Percentiles rank a stretch among this genome's conserved stretches.
Conservation (phyloP, 2,888 invertebrate species). For the Yponomeuta sedellus region DNA sequence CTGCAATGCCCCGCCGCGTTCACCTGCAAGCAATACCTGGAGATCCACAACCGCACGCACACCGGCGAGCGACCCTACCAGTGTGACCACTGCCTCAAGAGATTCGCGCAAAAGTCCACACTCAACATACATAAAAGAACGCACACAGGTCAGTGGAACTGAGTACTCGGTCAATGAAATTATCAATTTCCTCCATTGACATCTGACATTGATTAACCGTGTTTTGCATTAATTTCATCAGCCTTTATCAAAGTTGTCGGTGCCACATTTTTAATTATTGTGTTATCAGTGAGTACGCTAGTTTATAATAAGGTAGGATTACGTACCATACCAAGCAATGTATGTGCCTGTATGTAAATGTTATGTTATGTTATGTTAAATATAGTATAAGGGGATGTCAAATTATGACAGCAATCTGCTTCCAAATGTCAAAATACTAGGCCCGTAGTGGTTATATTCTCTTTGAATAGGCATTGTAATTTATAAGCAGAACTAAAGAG, state of each 20-base stretch:
- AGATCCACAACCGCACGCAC: constrained; percentile 75
- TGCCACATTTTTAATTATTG: constrained; percentile 53
- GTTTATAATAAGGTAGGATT: neutral
- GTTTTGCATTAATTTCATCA: constrained; percentile 10
- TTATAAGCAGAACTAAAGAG: too few relatives aligned
- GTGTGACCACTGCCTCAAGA: constrained; percentile 86
- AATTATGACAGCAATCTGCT: too few relatives aligned
- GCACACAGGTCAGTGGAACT: constrained; percentile 77
- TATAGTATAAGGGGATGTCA: too few relatives aligned
- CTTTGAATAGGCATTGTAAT: too few relatives aligned
- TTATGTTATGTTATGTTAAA: neutral
- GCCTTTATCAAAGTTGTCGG: constrained; percentile 53
- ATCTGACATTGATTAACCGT: neutral
- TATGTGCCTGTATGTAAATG: too few relatives aligned
- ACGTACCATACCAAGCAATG: too few relatives aligned
- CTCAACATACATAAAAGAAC: constrained; percentile 88
- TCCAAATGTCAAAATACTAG: too few relatives aligned
- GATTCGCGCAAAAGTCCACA: constrained; percentile 89
- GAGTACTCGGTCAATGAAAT: constrained; percentile 20
- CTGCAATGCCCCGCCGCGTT: constrained; percentile 77
- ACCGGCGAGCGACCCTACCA: constrained; percentile 77
- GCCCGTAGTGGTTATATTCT: too few relatives aligned
- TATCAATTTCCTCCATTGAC: constrained; percentile 6
- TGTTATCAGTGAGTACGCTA: constrained; percentile 16
- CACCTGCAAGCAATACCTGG: constrained; percentile 76